Evolutionary conservation across 2,888 invertebrate species (phyloP), one percentile per base, ranked within the genome.

Genomic region (Mesorhabditis belari): DNA sequence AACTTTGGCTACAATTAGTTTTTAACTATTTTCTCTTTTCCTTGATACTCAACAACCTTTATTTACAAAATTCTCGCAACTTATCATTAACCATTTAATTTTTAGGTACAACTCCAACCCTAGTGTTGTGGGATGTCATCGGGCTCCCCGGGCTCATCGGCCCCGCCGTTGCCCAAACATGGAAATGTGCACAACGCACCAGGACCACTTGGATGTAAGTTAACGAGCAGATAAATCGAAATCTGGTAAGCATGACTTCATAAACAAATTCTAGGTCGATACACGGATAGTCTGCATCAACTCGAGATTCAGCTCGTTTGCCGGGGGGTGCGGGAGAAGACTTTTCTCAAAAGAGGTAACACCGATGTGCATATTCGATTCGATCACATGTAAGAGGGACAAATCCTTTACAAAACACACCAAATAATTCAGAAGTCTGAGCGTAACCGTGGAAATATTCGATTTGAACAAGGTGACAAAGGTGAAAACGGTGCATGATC

Each of bases 401-500:
- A 49, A 35, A 35, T 9, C 44, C n/a, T 35, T 17, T 35, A 17
- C 44, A 9, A n/a, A 2, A 35, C 44, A 9, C 44, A 35, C 44
- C 44, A 9, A n/a, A n/a, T 52, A 12, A 55, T 66, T 54, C 61
- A 67, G 67, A 19, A 61, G 61, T 35, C 51, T 71, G 58, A 62
- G 61, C 12, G 67, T 66, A 54, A 63, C 64, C 44, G 64, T 71
- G 5, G 71, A 71, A 63, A 67, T 71, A 53, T 63, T 66, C 51
- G 66, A 67, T 52, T 49, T 70, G 51, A 69, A 72, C 59, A 72
- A 72, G 57, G 66, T 66, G 61, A 70, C 66, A 61, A 68, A 62
- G 29, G 67, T 64, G 58, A 70, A 65, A 44, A 66, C 67, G 24
- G 65, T 70, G 5, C 57, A 70, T 24, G 72, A 72, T 55, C 57